Evolutionary conservation across 2,888 invertebrate genomes (phyloP).

Genomic region (Germaria angustata): DNA sequence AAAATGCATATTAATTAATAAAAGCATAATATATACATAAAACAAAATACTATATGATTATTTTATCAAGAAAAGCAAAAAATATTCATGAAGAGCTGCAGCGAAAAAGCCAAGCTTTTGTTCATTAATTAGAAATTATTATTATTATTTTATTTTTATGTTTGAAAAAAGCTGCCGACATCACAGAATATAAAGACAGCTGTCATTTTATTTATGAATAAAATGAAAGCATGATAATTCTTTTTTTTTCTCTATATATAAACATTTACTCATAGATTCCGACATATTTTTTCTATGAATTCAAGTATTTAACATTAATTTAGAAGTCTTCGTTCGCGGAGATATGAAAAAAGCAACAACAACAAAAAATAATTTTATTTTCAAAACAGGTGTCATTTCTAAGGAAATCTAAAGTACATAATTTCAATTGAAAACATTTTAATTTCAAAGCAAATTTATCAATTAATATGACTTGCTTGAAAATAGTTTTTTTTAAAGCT

Average conservation of each 20-base stretch:
- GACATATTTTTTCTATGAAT: conserved; percentile 34
- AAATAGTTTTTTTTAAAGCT: too few relatives aligned
- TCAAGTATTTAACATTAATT: conserved; percentile 25
- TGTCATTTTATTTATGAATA: conserved; percentile 57
- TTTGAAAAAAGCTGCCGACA: conserved; percentile 48
- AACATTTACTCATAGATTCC: background rate
- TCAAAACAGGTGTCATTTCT: conserved; percentile 16
- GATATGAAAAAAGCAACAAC: too few relatives aligned
- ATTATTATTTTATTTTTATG: background rate
- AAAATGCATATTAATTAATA: conserved; percentile 52
- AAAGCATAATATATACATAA: conserved; percentile 8
- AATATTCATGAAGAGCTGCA: background rate
- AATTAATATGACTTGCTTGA: too few relatives aligned
- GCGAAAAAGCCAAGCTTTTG: background rate
- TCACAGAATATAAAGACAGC: conserved; percentile 59
- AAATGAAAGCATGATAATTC: conserved; percentile 22
- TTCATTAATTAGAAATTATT: conserved; percentile 31
- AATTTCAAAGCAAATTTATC: too few relatives aligned
- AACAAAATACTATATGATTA: conserved; percentile 44
- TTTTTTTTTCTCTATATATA: background rate
- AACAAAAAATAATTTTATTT: background rate
- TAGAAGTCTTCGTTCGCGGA: background rate
- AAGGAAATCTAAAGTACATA: background rate
- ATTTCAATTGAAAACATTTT: background rate
- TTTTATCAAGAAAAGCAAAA: conserved; percentile 56